phyloP scores from a whole-genome alignment of 2,797 vertebrate genomes.

The Bothrops alternatus region DNA sequence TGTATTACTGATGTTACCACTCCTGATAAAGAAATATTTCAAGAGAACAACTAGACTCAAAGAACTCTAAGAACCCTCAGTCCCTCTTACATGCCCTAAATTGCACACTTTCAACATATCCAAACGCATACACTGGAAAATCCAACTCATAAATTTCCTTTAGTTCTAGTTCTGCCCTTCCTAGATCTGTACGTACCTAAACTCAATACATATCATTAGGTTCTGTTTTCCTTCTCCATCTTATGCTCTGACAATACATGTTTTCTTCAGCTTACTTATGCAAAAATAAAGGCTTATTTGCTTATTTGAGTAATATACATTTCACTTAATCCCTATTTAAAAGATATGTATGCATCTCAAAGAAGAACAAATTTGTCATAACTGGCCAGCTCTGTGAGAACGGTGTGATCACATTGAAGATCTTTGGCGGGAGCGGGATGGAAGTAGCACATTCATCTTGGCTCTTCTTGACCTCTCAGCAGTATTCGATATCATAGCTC shows the following conservation, averaged over 20 bases:
- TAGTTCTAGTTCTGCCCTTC: neutral
- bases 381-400: neutral
- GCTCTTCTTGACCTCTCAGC: too few relatives aligned
- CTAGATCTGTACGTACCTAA: neutral
- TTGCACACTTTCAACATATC: neutral
- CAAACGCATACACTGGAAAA: neutral
- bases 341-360: neutral
- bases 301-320: neutral
- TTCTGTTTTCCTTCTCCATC: neutral
- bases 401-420: neutral
- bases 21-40: too few relatives aligned
- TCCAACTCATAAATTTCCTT: neutral
- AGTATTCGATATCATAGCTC: too few relatives aligned
- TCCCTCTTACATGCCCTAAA: too few relatives aligned
- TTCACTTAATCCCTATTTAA: slow-evolving; percentile 8
- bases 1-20: too few relatives aligned
- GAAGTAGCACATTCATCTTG: too few relatives aligned
- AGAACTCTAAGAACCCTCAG: too few relatives aligned
- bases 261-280: too few relatives aligned
- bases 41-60: too few relatives aligned
- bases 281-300: too few relatives aligned
- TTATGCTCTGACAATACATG: neutral
- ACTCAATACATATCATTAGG: neutral
- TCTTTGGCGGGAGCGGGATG: too few relatives aligned
- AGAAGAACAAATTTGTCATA: neutral